A percentile compares a stretch with the other conserved stretches of the same genome.
Conservation (phyloP, 2,797 vertebrate genomes). For the Peromyscus eremicus region DNA sequence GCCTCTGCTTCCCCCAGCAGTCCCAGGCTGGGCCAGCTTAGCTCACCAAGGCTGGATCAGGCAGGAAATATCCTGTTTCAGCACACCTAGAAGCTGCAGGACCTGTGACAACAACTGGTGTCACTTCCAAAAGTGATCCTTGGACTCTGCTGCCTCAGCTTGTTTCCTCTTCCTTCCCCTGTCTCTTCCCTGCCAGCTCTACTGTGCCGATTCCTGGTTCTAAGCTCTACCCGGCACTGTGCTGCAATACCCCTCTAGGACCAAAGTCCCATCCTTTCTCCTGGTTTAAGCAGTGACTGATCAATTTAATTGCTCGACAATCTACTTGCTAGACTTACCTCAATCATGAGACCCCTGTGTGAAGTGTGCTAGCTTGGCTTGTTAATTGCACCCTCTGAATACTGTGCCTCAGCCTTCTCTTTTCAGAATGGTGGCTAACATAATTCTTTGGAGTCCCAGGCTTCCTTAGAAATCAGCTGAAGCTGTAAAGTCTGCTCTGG, state of each 20-base stretch:
- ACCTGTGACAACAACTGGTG: constrained; percentile 26
- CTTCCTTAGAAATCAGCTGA: constrained; percentile 32
- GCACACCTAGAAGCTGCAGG: constrained; percentile 31
- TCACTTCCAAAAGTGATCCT: constrained; percentile 5
- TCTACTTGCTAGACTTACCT: constrained; percentile 1
- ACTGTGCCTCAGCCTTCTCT: not conserved
- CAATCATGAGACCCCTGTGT: not conserved
- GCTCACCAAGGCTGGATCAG: constrained; percentile 1
- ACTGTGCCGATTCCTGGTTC: constrained; percentile 35
- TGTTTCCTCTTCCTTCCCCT: constrained; percentile 25
- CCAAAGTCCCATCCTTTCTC: constrained; percentile 30
- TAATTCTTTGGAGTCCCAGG: not conserved
- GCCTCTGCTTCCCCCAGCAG: not conserved
- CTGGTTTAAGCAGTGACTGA: not conserved
- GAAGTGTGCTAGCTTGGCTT: not conserved
- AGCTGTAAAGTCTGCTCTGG: not conserved
- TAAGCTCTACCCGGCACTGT: not conserved
- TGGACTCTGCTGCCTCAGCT: constrained; percentile 1
- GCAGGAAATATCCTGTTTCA: constrained; percentile 45
- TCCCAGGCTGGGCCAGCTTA: not conserved
- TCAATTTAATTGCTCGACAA: constrained; percentile 12
- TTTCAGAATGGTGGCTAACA: constrained; percentile 39
- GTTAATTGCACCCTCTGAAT: constrained; percentile 31
- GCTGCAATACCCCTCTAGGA: not conserved
- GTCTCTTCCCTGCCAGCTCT: not conserved